A percentile compares a stretch with the other conserved stretches of the same genome.
Evolutionary conservation across 2,797 vertebrate species (phyloP).

Genomic region (Loris lydekkerianus): DNA sequence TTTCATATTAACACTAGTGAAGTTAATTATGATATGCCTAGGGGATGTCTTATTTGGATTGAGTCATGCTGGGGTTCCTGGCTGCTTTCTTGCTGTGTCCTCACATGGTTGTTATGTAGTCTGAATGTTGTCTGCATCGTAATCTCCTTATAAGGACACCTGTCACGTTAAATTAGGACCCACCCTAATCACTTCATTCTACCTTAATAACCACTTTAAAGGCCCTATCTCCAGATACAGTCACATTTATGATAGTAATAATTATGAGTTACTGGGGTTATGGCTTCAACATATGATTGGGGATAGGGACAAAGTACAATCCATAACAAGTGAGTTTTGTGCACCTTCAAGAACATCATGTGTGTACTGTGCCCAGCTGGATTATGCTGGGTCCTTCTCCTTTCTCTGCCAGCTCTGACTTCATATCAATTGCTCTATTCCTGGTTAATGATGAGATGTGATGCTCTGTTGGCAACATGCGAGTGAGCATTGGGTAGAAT

Average conservation of each 20-base stretch:
- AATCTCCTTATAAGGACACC: not conserved
- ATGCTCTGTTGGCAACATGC: not conserved
- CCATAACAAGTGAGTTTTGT: not conserved
- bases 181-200: not conserved
- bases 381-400: not conserved
- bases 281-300: not conserved
- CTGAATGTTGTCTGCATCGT: not conserved
- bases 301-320: not conserved
- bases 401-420: not conserved
- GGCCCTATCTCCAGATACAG: not conserved
- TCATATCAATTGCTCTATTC: not conserved
- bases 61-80: too few species aligned
- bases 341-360: not conserved
- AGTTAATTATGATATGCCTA: too few species aligned
- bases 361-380: fast-evolving
- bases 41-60: too few species aligned
- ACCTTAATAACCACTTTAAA: conserved; percentile 8
- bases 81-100: not conserved
- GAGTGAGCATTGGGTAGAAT: conserved; percentile 14
- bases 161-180: not conserved
- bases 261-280: not conserved
- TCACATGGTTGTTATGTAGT: not conserved
- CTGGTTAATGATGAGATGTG: not conserved
- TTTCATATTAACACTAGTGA: too few species aligned
- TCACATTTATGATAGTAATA: not conserved